Conservation (phyloP, 2,888 invertebrate genomes). For the Metacarcinus magister region DNA sequence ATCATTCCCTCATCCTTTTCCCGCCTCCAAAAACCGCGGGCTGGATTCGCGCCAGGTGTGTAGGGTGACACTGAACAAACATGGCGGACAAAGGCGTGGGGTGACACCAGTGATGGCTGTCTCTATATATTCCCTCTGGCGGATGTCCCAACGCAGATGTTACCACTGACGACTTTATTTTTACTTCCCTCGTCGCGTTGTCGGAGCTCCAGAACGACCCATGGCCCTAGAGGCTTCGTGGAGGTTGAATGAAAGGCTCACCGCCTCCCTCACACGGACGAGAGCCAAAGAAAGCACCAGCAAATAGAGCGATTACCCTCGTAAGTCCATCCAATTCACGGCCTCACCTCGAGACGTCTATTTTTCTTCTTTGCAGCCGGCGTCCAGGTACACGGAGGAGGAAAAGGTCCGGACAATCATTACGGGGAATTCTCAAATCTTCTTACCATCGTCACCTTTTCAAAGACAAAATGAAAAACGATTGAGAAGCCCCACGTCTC, state of each 20-base stretch:
- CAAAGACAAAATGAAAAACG: slow-evolving; percentile 80
- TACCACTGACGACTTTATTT: slow-evolving; percentile 26
- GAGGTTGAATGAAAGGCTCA: neutral
- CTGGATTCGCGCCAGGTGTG: slow-evolving; percentile 78
- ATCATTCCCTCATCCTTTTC: slow-evolving; percentile 77
- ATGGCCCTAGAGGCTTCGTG: neutral
- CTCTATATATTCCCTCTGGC: slow-evolving; percentile 52
- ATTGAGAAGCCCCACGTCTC: slow-evolving; percentile 74
- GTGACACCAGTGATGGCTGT: slow-evolving; percentile 60
- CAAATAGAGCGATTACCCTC: slow-evolving; percentile 65
- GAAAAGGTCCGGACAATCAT: slow-evolving; percentile 77
- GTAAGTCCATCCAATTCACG: slow-evolving; percentile 70
- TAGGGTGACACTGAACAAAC: slow-evolving; percentile 80
- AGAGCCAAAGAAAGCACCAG: slow-evolving; percentile 48
- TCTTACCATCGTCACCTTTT: slow-evolving; percentile 79
- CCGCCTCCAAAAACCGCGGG: slow-evolving; percentile 81
- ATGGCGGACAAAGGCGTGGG: slow-evolving; percentile 71
- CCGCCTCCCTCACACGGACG: slow-evolving; percentile 5
- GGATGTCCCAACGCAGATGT: slow-evolving; percentile 41
- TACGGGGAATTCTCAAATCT: slow-evolving; percentile 74
- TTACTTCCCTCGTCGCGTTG: slow-evolving; percentile 17
- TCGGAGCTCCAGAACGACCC: neutral
- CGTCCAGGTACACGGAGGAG: slow-evolving; percentile 72
- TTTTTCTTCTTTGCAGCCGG: slow-evolving; percentile 59
- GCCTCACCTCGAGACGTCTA: slow-evolving; percentile 57